phyloP scores from a whole-genome alignment of 2,113 vertebrate genomes.

The Plecturocebus donacophilus region DNA sequence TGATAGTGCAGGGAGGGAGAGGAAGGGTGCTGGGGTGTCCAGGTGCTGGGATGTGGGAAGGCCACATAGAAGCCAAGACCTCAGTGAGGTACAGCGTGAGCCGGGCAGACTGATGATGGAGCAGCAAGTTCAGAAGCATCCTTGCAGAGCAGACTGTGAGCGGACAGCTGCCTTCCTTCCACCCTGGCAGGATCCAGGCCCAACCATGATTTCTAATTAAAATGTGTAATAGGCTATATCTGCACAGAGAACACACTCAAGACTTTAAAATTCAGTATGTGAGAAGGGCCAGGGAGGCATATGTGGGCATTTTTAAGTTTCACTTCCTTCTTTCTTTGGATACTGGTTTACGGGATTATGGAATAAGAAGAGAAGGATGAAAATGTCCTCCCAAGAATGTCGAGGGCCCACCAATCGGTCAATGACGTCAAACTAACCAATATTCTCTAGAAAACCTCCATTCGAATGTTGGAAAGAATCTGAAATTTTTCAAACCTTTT shows the following conservation, averaged over 20 bases:
- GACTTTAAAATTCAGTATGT: background rate
- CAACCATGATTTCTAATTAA: background rate
- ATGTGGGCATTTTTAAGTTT: no score
- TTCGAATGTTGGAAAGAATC: background rate
- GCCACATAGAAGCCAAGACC: background rate
- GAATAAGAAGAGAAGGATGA: background rate
- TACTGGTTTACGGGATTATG: background rate
- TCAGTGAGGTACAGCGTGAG: background rate
- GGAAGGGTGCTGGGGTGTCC: no score
- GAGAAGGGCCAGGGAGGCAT: background rate
- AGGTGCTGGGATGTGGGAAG: background rate
- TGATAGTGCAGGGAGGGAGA: background rate
- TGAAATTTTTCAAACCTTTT: background rate
- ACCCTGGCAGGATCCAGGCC: background rate
- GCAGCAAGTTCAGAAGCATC: no score
- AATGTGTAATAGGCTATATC: background rate
- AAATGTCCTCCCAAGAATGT: background rate
- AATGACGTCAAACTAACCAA: background rate
- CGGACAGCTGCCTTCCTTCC: background rate
- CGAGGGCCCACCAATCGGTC: background rate
- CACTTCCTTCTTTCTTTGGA: background rate
- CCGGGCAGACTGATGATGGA: rapidly evolving
- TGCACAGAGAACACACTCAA: background rate
- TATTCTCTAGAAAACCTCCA: background rate
- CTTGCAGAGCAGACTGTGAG: background rate